Conservation (phyloP, 1,140 invertebrate genomes). For the Drosophila nigrodunni region DNA sequence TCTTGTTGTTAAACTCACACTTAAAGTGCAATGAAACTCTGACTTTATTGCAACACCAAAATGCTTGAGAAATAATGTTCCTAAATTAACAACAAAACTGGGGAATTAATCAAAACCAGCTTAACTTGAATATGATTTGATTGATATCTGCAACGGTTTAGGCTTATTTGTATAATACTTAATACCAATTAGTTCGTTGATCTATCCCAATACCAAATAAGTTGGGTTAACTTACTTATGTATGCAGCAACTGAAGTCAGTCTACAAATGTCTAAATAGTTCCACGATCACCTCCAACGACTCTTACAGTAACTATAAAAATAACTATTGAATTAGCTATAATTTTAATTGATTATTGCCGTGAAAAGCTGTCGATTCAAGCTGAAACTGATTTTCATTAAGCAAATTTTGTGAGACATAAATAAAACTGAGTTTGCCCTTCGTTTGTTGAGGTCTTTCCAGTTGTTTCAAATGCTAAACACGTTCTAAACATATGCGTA, state of each 20-base stretch:
- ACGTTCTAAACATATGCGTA: conserved; percentile 62
- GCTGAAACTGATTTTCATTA: conserved; percentile 37
- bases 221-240: conserved; percentile 30
- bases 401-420: conserved; percentile 26
- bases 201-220: conserved; percentile 34
- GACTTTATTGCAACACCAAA: conserved; percentile 2
- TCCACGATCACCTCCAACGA: conserved; percentile 39
- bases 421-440: conserved; percentile 48
- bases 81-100: not conserved
- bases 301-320: conserved; percentile 38
- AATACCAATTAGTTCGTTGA: conserved; percentile 39
- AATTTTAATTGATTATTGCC: conserved; percentile 60
- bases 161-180: not conserved
- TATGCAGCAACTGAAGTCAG: conserved; percentile 52
- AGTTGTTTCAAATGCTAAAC: conserved; percentile 64
- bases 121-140: not conserved
- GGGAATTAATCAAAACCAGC: conserved; percentile 6
- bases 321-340: conserved; percentile 35
- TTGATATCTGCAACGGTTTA: not conserved
- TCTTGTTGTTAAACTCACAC: not conserved
- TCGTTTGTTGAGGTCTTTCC: conserved; percentile 55
- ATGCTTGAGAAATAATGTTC: not conserved
- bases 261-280: conserved; percentile 52
- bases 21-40: not conserved
- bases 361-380: conserved; percentile 27